Evolutionary conservation across 2,888 invertebrate genomes (phyloP), one percentile per base, ranked within the genome.

Genomic region (Eupithecia vulgata): DNA sequence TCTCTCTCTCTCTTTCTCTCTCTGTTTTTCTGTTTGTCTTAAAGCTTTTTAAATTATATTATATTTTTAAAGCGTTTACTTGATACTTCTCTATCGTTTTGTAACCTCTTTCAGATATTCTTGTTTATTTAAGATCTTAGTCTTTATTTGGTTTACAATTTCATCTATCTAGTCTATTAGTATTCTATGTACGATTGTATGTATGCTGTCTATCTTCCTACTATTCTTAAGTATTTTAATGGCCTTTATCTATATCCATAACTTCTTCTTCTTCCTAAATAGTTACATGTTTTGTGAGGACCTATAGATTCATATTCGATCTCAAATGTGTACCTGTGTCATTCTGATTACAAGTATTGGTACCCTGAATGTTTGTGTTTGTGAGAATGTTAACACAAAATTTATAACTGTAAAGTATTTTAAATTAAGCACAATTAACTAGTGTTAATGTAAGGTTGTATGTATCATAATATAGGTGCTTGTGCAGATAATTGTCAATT

Each of bases 381-480:
- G 71, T 74, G 68, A 67, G 75, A 74, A 73, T 74, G 67, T 40
- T 59, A 65, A 71, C 69, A 70, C 59, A 69, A 70, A 21, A 57
- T 25, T 57, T 25, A 37, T 37, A 52, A 64, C 52, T 69, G 73
- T 75, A 67, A 34, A 69, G 21, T 65, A 76, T 62, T 79, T 76
- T 80, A 79, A 78, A 82, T 78, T 83, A 84, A 84, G 82, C 82
- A 84, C 81, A 78, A 81, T 83, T 80, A 82, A 82, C 80, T 80
- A 82, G 83, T 86, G 81, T 82, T 64, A 91, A 87, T 86, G 83
- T 91, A 91, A 88, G 93, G 89, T 93, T 93, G 93, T 93, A 92
- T 90, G 93, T 93, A 92, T 90, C 85, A 90, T 84, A 90, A 87
- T 68, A 86, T 94, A 94, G 93, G 94, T 93, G 94, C 94, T 94